A percentile compares a stretch with the other conserved stretches of the same genome.
Conservation (phyloP, 1,140 invertebrate genomes). For the Apis cerana region DNA sequence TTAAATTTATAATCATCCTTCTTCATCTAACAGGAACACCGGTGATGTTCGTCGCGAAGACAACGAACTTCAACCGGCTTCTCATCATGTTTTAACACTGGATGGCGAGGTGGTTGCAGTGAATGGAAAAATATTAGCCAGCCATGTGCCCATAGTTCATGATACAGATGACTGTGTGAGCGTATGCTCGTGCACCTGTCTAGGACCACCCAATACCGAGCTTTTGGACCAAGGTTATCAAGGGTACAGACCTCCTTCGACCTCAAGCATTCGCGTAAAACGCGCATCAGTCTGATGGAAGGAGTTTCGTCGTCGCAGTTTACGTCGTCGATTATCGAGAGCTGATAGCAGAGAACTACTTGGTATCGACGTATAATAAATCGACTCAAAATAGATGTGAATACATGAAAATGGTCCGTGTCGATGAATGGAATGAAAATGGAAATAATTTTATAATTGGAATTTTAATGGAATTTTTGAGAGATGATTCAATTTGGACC, state of each 20-base stretch:
- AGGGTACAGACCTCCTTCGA: slow-evolving; percentile 76
- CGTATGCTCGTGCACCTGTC: slow-evolving; percentile 88
- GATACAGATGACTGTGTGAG: slow-evolving; percentile 84
- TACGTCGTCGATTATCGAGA: slow-evolving; percentile 76
- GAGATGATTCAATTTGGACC: background rate
- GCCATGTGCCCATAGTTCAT: slow-evolving; percentile 82
- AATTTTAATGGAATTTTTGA: background rate
- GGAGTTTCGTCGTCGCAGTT: slow-evolving; percentile 79
- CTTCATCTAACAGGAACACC: slow-evolving; percentile 85
- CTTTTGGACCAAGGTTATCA: slow-evolving; percentile 77
- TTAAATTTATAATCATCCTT: background rate
- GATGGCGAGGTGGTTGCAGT: slow-evolving; percentile 91
- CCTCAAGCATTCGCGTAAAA: slow-evolving; percentile 76
- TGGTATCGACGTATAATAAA: slow-evolving; percentile 74
- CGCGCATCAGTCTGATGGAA: slow-evolving; percentile 81
- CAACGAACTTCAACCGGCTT: slow-evolving; percentile 88
- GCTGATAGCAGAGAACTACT: slow-evolving; percentile 76
- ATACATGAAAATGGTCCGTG: background rate
- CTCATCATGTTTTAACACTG: slow-evolving; percentile 88
- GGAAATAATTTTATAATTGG: background rate
- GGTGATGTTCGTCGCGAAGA: slow-evolving; percentile 94
- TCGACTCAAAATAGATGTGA: background rate
- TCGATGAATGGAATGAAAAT: background rate
- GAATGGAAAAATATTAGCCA: slow-evolving; percentile 84
- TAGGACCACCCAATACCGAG: slow-evolving; percentile 77